Conservation (phyloP, 2,888 invertebrate genomes). For the Agrotis puta region DNA sequence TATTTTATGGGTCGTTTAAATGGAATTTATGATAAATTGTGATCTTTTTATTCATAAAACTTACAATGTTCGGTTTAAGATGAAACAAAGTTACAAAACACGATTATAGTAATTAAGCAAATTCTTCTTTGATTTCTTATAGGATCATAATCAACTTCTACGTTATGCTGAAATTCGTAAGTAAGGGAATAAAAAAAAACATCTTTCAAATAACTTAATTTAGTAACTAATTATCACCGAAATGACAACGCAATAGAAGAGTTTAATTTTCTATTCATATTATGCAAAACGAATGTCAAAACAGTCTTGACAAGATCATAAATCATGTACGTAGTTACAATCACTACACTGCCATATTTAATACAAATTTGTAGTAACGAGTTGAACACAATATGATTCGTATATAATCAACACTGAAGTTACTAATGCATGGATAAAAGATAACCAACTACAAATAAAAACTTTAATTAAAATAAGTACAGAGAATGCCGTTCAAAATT, state of each 20-base stretch:
- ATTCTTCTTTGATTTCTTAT: not conserved
- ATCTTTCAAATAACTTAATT: slow-evolving; percentile 6
- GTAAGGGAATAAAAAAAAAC: slow-evolving; percentile 1
- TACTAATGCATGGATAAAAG: slow-evolving; percentile 18
- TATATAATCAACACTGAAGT: slow-evolving; percentile 8
- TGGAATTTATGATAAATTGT: slow-evolving; percentile 56
- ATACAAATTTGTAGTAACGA: slow-evolving; percentile 20
- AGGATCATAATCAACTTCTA: not conserved
- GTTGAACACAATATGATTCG: slow-evolving; percentile 16
- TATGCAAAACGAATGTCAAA: slow-evolving; percentile 22
- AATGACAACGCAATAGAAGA: not conserved
- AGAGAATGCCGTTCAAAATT: slow-evolving; percentile 3
- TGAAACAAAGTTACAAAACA: slow-evolving; percentile 8
- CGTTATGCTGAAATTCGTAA: not conserved
- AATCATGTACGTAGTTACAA: slow-evolving; percentile 31
- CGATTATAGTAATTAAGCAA: not conserved
- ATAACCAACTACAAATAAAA: not conserved
- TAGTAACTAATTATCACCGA: not conserved
- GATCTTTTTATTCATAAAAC: slow-evolving; percentile 13
- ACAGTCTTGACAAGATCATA: slow-evolving; percentile 17
- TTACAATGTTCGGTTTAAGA: slow-evolving; percentile 10
- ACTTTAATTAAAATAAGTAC: not conserved
- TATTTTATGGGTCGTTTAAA: slow-evolving; percentile 55
- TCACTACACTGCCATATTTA: slow-evolving; percentile 29
- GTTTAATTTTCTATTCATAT: not conserved